Base-by-base conservation (phyloP, 2,888 invertebrate genomes). In the Brachyopa scutellaris region DNA sequence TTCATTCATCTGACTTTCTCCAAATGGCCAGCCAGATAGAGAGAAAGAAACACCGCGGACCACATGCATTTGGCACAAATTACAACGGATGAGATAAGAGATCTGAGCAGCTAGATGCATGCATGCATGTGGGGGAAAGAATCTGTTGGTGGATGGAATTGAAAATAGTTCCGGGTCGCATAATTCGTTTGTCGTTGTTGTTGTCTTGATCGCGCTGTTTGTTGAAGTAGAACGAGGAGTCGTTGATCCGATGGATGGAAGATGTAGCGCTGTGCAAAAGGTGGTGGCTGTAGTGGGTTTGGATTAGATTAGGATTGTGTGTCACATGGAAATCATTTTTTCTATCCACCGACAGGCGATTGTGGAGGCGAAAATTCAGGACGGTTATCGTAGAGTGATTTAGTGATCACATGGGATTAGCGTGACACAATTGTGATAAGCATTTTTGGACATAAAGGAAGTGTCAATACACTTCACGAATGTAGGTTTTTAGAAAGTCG, bases 51-150 rank as follows among this genome's bases (percentile, higher is more conserved):
- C 29, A 38, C 53, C 45, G 36, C 47, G 49, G 26, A 64, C 57
- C 31, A 57, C 62, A 70, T 62, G 61, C 62, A 77, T 70, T 77
- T 55, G 62, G 77, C 77, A 70, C 70, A 77, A 69, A 70, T 64
- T 77, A 77, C 69, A 64, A 69, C 67, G 26, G 42, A 69, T 69
- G 66, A 57, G 67, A 76, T 76, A 76, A 69, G 61, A 45, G 67
- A 76, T 69, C 67, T 67, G 53, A 38, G 51, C 47, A 69, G 55
- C 69, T 69, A 77, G 69, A 70, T 70, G 23, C 59, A 59, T 70
- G 38, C 57, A 31, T 42, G 33, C 26, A n/a, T n/a, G n/a, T n/a
- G n/a, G n/a, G 23, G 76, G 70, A 61, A 5, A 72, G 73, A 61
- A 72, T 84, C 69, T 11, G 29, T 59, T 38, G 31, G 36, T 15